Evolutionary conservation across 2,888 invertebrate species (phyloP).

Genomic region (Lordiphosa andalusiaca): DNA sequence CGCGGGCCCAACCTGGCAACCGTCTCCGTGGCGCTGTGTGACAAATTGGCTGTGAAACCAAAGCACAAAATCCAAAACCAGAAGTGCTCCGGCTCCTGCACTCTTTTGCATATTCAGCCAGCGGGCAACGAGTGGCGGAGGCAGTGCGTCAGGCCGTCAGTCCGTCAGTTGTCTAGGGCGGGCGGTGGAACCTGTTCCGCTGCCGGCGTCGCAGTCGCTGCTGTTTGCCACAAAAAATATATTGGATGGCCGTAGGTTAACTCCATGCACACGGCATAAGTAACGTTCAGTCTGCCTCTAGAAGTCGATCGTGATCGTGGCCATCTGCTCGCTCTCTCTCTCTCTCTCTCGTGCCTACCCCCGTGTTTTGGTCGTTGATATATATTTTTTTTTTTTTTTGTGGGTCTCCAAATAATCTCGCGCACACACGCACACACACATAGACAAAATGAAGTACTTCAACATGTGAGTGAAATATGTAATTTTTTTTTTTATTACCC

Average conservation of each 20-base stretch:
- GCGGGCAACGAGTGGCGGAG: slow-evolving; percentile 25
- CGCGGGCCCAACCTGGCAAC: slow-evolving; percentile 29
- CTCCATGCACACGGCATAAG: slow-evolving; percentile 70
- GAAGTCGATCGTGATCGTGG: slow-evolving; percentile 72
- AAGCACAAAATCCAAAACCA: slow-evolving; percentile 31
- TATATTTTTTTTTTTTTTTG: slow-evolving; percentile 28
- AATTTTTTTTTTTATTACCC: too few species aligned
- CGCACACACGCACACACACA: slow-evolving; percentile 27
- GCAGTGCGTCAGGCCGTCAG: slow-evolving; percentile 4
- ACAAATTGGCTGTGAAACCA: slow-evolving; percentile 55
- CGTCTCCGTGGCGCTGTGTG: slow-evolving; percentile 21
- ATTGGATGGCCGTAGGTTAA: slow-evolving; percentile 70
- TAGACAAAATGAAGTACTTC: slow-evolving; percentile 75
- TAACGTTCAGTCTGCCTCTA: slow-evolving; percentile 71
- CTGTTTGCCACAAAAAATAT: slow-evolving; percentile 26
- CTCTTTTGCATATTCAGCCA: slow-evolving; percentile 51
- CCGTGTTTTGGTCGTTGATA: slow-evolving; percentile 29
- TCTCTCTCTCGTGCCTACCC: slow-evolving; percentile 7
- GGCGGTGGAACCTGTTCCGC: slow-evolving; percentile 28
- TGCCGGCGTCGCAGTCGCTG: slow-evolving; percentile 28
- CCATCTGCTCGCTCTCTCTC: slow-evolving; percentile 22
- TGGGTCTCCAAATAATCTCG: slow-evolving; percentile 19
- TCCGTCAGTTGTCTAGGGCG: slow-evolving; percentile 23
- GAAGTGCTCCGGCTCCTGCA: slow-evolving; percentile 69
- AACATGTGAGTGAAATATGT: slow-evolving; percentile 71